phyloP scores from a whole-genome alignment of 1,140 invertebrate genomes.

The Drosophila ambigua region DNA sequence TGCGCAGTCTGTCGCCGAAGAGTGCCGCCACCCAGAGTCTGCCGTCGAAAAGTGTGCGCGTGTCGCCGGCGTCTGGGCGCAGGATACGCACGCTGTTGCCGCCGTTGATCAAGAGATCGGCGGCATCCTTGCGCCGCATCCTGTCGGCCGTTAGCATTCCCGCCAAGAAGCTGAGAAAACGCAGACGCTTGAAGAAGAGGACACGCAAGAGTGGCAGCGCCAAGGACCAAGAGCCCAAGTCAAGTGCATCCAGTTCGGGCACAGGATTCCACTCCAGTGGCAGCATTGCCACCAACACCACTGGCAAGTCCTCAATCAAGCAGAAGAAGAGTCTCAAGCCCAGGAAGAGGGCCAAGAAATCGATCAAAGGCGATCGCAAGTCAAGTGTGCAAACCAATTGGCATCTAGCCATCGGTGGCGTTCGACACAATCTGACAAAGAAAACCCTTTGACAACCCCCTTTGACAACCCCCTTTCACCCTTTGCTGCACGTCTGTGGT shows the following conservation, averaged over 20 bases:
- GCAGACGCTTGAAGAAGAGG: too few relatives aligned
- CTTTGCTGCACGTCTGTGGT: too few relatives aligned
- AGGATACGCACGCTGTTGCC: conserved; percentile 4
- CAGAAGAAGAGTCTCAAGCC: background rate
- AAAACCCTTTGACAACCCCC: background rate
- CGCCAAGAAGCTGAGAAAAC: too few relatives aligned
- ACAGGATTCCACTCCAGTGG: too few relatives aligned
- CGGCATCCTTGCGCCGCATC: too few relatives aligned
- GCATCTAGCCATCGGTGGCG: conserved; percentile 4
- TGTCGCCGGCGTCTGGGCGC: conserved; percentile 12
- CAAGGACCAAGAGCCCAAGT: too few relatives aligned
- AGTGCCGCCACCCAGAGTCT: conserved; percentile 2
- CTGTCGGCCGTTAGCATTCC: too few relatives aligned
- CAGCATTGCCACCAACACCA: background rate
- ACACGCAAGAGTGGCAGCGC: too few relatives aligned
- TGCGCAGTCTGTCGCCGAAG: conserved; percentile 20
- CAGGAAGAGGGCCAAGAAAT: background rate
- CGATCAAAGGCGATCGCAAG: background rate
- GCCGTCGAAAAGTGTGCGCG: background rate
- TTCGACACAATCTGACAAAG: conserved; percentile 3
- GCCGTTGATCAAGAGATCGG: background rate
- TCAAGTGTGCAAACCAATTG: conserved; percentile 1
- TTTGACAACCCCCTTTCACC: too few relatives aligned
- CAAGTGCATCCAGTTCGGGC: too few relatives aligned
- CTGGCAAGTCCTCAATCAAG: too few relatives aligned